Evolutionary conservation across 2,888 invertebrate genomes (phyloP).

Genomic region (Eupithecia subumbrata): DNA sequence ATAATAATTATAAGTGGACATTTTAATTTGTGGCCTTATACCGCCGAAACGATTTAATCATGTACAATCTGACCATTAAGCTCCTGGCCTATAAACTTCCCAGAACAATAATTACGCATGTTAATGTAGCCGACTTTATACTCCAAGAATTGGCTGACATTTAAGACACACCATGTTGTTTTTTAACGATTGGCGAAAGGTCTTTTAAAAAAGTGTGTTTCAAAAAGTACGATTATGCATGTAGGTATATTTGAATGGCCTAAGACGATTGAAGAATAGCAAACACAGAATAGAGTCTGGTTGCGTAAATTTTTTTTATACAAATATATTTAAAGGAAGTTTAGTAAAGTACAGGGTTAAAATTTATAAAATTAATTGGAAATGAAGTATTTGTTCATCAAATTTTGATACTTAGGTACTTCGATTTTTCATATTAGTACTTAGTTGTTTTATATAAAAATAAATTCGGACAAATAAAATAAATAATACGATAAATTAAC

Average conservation of each 20-base stretch:
- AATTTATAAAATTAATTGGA: neutral
- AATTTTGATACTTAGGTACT: neutral
- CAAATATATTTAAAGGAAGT: too few relatives aligned
- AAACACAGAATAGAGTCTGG: neutral
- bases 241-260: too few relatives aligned
- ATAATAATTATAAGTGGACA: too few relatives aligned
- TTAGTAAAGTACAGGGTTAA: neutral
- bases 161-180: slow-evolving; percentile 32
- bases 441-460: too few relatives aligned
- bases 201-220: neutral
- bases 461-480: neutral
- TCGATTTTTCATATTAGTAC: neutral
- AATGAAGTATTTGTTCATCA: neutral
- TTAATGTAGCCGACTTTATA: slow-evolving; percentile 33
- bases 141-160: slow-evolving; percentile 36
- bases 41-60: too few relatives aligned
- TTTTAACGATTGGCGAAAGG: slow-evolving; percentile 33
- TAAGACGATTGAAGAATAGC: neutral
- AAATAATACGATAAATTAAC: neutral
- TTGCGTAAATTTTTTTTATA: neutral
- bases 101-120: slow-evolving; percentile 39
- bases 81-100: slow-evolving; percentile 38
- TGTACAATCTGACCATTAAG: neutral
- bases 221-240: neutral
- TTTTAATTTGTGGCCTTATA: too few relatives aligned